Conservation (phyloP, 2,797 vertebrate species). For the Galago senegalensis region DNA sequence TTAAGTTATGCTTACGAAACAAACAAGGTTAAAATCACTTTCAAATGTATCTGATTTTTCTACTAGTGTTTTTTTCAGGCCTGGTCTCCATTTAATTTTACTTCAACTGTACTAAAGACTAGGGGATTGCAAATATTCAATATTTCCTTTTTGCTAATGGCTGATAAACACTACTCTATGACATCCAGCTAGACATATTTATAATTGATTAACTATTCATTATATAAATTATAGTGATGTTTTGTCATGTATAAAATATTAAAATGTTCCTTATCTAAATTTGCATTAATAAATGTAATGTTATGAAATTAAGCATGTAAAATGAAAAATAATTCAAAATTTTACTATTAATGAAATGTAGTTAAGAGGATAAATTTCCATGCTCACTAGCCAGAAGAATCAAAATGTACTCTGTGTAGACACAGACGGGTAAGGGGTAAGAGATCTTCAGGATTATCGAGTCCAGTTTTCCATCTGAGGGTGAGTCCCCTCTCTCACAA, state of each 20-base stretch:
- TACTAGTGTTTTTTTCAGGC: not conserved
- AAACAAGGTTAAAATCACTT: not conserved
- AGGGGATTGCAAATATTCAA: not conserved
- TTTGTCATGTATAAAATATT: not conserved
- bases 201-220: constrained; percentile 6
- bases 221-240: not conserved
- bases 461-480: not conserved
- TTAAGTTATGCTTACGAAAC: not conserved
- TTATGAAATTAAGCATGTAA: not conserved
- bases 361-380: not conserved
- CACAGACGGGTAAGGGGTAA: not conserved
- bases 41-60: not conserved
- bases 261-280: not conserved
- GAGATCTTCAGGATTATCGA: not conserved
- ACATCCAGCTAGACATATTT: not conserved
- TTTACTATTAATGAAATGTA: not conserved
- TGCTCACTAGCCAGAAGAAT: not conserved
- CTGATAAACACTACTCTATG: not conserved
- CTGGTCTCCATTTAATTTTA: not conserved
- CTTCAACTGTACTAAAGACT: not conserved
- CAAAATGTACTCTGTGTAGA: not conserved
- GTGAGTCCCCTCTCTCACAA: not conserved
- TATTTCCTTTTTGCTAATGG: not conserved
- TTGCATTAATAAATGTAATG: not conserved
- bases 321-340: not conserved